Percentiles rank a stretch among this genome's conserved stretches.
These are phyloP conservation scores for Tiliacea aurago DNA, from an alignment of 2,888 invertebrate genomes.

Conservation along the genomic window DNA sequence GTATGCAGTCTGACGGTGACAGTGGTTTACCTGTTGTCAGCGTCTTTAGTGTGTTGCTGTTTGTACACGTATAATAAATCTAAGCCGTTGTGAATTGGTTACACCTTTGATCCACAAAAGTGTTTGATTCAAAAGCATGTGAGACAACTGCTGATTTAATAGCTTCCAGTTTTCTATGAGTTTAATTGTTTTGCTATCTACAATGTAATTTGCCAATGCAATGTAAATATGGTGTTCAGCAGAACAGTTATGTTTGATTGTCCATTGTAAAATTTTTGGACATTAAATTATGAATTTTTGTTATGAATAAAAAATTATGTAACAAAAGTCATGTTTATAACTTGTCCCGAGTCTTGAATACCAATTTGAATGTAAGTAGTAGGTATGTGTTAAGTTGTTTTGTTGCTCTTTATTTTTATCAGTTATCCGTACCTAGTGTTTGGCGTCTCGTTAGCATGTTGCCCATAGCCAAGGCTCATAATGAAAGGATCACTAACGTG, in stretches of 20 bases:
- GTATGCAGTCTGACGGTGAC: too few relatives aligned
- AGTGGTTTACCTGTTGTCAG: too few relatives aligned
- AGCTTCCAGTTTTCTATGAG: background rate
- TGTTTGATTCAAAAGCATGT: background rate
- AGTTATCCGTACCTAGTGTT: conserved; percentile 74
- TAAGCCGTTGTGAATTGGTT: background rate
- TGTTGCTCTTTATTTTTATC: conserved; percentile 80
- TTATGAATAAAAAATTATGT: too few relatives aligned
- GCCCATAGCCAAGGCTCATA: conserved; percentile 76
- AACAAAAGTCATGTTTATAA: conserved; percentile 63
- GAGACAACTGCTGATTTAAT: background rate
- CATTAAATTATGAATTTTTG: too few relatives aligned
- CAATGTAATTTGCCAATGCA: background rate
- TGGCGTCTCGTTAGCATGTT: conserved; percentile 79
- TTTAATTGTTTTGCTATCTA: background rate
- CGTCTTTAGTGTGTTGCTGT: too few relatives aligned
- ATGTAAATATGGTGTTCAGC: background rate
- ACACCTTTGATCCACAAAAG: too few relatives aligned
- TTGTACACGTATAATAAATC: background rate
- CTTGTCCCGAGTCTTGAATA: conserved; percentile 66
- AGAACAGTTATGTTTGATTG: background rate
- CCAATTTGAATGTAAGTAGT: conserved; percentile 20
- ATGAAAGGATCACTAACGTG: conserved; percentile 76
- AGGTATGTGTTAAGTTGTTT: conserved; percentile 70
- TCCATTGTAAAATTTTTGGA: too few relatives aligned